A percentile compares a stretch with the other conserved stretches of the same genome.
Conservation (phyloP, 2,888 invertebrate species). For the Phalera bucephala region DNA sequence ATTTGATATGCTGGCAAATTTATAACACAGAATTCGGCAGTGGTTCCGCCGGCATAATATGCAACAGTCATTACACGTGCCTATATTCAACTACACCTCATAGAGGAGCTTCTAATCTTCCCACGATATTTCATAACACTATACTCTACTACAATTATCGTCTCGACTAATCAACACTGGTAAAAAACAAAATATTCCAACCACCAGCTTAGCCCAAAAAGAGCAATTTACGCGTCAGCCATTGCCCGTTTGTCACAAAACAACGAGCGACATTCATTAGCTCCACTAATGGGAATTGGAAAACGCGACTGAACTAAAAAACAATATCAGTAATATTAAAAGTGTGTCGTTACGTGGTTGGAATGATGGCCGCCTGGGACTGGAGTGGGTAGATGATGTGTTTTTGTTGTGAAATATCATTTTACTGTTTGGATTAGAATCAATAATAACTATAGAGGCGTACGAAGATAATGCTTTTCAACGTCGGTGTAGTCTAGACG, state of each 20-base stretch:
- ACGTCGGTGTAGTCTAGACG: too few species aligned
- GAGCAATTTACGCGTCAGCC: conserved; percentile 27
- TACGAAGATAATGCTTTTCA: too few species aligned
- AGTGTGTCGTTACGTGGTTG: conserved; percentile 30
- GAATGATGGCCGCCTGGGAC: conserved; percentile 35
- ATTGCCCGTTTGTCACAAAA: conserved; percentile 28
- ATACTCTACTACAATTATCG: too few species aligned
- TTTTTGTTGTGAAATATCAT: conserved; percentile 25
- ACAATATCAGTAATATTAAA: conserved; percentile 39
- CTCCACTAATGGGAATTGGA: conserved; percentile 54
- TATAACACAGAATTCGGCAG: too few species aligned
- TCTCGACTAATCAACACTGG: too few species aligned
- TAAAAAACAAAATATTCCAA: conserved; percentile 2
- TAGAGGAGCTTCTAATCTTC: too few species aligned
- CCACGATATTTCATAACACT: too few species aligned
- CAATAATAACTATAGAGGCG: not conserved
- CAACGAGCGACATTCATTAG: conserved; percentile 31
- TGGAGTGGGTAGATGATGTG: conserved; percentile 24
- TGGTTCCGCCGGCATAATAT: too few species aligned
- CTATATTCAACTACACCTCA: too few species aligned
- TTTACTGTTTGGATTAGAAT: not conserved
- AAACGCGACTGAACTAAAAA: conserved; percentile 52
- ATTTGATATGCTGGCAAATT: too few species aligned
- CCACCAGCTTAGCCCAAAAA: conserved; percentile 15
- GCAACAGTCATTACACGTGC: too few species aligned